A percentile compares a stretch with the other conserved stretches of the same genome.
phyloP scores from a whole-genome alignment of 37 sponge, comb jelly and placozoan genomes.

The Tethya wilhelma region DNA sequence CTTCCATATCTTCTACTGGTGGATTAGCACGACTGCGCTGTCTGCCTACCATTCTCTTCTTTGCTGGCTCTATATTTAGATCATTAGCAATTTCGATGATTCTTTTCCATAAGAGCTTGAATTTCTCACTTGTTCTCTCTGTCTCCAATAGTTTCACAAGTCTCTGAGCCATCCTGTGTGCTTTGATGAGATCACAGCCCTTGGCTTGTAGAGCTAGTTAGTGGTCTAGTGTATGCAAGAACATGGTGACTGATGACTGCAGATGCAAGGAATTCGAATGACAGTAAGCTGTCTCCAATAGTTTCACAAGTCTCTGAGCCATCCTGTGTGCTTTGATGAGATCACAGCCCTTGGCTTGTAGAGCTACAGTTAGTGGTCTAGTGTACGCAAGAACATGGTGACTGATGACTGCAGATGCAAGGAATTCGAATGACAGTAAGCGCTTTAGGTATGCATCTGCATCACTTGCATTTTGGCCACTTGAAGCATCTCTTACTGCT shows the following conservation, averaged over 20 bases:
- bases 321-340: slow-evolving; percentile 26
- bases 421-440: neutral
- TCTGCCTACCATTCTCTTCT: no score
- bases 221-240: slow-evolving; percentile 36
- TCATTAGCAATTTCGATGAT: no score
- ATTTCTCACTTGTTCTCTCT: neutral
- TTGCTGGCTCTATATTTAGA: no score
- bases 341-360: slow-evolving; percentile 36
- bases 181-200: slow-evolving; percentile 31
- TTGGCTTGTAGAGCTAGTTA: slow-evolving; percentile 38
- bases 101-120: neutral
- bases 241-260: slow-evolving; percentile 27
- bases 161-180: slow-evolving; percentile 28
- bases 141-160: slow-evolving; percentile 4
- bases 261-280: slow-evolving; percentile 7
- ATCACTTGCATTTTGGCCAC: slow-evolving; percentile 16
- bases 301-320: slow-evolving; percentile 17
- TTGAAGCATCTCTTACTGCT: slow-evolving; percentile 8
- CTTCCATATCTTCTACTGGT: no score
- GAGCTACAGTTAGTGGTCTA: slow-evolving; percentile 35
- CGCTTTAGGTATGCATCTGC: slow-evolving; percentile 19
- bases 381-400: slow-evolving; percentile 43
- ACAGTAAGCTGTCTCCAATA: neutral
- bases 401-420: slow-evolving; percentile 9
- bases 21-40: no score